Evolutionary conservation across 2,888 invertebrate genomes (phyloP), one percentile per base, ranked within the genome.

Genomic region (Mimumesa dahlbomi): DNA sequence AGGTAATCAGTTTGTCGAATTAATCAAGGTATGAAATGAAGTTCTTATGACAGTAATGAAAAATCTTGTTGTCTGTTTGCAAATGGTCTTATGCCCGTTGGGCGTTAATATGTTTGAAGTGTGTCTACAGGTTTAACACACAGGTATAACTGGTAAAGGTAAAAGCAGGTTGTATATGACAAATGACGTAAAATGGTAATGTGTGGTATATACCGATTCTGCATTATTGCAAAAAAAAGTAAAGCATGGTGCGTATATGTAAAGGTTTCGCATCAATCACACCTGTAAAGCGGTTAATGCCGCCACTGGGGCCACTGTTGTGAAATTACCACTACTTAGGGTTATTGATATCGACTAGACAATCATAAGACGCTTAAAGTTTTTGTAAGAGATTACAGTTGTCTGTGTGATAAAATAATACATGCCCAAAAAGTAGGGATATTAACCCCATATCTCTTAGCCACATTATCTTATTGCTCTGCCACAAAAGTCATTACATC

Each of bases 111-210:
- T 89, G 83, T 89, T 89, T 89, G 78, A 88, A 88, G 89, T 89
- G 88, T 89, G 89, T 89, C 89, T 89, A 86, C 89, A 89, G 89
- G 89, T 89, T 89, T 88, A 88, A 88, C 88, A 83, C 88, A 89
- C 88, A 88, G 86, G 86, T 88, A 85, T 86, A 85, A 85, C 88
- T 87, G 89, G 87, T 89, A 73, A 83, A 81, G 82, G 82, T 82
- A 85, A 81, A 82, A 82, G 86, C 88, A 88, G 87, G 87, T 88
- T 87, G 86, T 88, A 87, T 88, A 83, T 77, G 88, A 89, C 88
- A 81, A 85, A 84, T 87, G 86, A 89, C 88, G 84, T 83, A 82
- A 83, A 83, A 82, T 82, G 80, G 79, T 81, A 80, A 77, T 76
- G 79, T 78, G 73, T 69, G 73, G 74, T 81, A 73, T 63, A 79